These are phyloP conservation scores for Tupaia chinensis DNA, from an alignment of 2,113 vertebrate species.

Conservation along the genomic window DNA sequence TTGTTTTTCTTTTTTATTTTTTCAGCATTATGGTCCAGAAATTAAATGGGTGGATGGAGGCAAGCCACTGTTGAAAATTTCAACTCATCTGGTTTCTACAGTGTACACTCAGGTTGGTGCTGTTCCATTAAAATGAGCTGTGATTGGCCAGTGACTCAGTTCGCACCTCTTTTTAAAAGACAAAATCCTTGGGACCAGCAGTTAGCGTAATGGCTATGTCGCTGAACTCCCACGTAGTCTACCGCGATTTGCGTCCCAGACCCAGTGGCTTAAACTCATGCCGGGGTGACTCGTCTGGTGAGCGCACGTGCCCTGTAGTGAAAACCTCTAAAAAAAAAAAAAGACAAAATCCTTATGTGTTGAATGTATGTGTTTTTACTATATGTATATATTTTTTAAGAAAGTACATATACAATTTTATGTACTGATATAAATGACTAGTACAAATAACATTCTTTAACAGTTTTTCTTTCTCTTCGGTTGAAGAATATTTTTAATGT, in stretches of 20 bases:
- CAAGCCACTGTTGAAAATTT: slow-evolving; percentile 94
- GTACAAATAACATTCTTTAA: neutral
- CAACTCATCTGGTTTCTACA: slow-evolving; percentile 97
- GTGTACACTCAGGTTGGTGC: slow-evolving; percentile 96
- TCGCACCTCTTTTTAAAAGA: neutral
- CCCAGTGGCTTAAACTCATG: no score
- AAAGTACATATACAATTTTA: neutral
- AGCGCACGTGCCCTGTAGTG: no score
- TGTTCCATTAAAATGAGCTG: neutral
- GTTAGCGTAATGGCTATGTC: no score
- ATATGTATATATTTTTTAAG: neutral
- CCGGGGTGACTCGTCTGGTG: no score
- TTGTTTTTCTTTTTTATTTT: slow-evolving; percentile 41
- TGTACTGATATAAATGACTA: neutral
- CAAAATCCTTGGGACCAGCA: neutral
- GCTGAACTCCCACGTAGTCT: no score
- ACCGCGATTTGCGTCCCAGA: no score
- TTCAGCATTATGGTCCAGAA: slow-evolving; percentile 95
- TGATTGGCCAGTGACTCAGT: neutral
- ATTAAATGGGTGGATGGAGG: slow-evolving; percentile 99
- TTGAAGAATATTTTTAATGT: slow-evolving; percentile 9
- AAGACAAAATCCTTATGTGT: neutral
- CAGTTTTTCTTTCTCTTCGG: neutral
- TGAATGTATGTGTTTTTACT: neutral
- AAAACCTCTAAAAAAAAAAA: neutral